phyloP scores from a whole-genome alignment of 2,888 invertebrate genomes.

The Isotomurus palustris region DNA sequence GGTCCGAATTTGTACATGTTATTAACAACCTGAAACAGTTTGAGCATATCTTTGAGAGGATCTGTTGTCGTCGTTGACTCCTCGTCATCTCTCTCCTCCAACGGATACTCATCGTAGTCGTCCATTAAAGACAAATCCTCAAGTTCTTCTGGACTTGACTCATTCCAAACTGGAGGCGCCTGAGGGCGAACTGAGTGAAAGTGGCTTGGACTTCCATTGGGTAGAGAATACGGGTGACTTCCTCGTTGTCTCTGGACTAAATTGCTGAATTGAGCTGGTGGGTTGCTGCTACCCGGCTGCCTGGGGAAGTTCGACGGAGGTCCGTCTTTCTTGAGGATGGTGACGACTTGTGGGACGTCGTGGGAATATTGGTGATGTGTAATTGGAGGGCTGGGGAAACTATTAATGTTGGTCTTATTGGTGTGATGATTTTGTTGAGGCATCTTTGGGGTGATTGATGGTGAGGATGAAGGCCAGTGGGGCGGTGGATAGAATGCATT shows the following conservation, averaged over 20 bases:
- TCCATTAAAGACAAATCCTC: conserved; percentile 11
- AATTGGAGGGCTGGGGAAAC: no score
- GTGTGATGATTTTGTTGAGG: no score
- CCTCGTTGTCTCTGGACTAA: not conserved
- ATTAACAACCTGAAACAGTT: conserved; percentile 39
- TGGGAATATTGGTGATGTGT: no score
- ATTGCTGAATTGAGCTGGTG: not conserved
- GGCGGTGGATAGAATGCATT: no score
- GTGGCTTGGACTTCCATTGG: not conserved
- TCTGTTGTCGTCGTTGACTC: not conserved
- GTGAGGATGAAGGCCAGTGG: no score
- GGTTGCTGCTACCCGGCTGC: not conserved
- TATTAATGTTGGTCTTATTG: no score
- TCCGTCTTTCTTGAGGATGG: no score
- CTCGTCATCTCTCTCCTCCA: conserved; percentile 1
- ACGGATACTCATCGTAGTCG: conserved; percentile 12
- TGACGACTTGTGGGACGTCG: no score
- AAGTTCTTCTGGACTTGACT: conserved; percentile 3
- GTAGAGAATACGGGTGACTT: not conserved
- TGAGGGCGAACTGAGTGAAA: not conserved
- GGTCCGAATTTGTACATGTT: conserved; percentile 40
- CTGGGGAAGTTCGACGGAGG: not conserved
- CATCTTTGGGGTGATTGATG: no score
- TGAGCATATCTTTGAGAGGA: conserved; percentile 26
- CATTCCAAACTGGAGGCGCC: not conserved